Conservation (phyloP, 2,888 invertebrate genomes). For the Nomada ferruginata region DNA sequence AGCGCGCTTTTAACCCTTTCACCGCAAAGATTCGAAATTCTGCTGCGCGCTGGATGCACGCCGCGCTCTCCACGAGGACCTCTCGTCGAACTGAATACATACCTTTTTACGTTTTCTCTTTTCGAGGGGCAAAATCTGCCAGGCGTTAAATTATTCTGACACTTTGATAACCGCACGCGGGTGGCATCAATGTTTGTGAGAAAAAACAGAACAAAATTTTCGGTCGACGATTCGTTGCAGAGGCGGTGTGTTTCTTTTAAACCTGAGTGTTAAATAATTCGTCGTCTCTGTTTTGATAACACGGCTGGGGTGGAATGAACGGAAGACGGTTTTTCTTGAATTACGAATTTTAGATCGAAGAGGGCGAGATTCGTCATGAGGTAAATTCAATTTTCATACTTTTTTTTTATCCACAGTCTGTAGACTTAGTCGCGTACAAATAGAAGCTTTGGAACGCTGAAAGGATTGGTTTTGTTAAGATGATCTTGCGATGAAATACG, state of each 20-base stretch:
- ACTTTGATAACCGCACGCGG: background rate
- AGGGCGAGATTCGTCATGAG: background rate
- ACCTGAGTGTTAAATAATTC: background rate
- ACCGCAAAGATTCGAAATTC: slow-evolving; percentile 32
- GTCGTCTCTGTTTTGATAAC: background rate
- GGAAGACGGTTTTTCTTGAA: background rate
- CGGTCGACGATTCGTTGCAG: background rate
- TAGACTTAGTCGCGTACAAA: background rate
- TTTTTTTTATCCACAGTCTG: background rate
- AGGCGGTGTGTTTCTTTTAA: background rate
- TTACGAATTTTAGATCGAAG: too few relatives aligned
- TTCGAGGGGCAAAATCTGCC: background rate
- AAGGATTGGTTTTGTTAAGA: too few relatives aligned
- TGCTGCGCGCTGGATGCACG: background rate
- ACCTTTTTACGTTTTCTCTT: background rate
- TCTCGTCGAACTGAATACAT: background rate
- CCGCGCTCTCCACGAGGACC: background rate
- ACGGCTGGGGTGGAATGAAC: background rate
- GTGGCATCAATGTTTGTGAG: background rate
- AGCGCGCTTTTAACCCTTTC: slow-evolving; percentile 46
- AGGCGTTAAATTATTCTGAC: slow-evolving; percentile 17
- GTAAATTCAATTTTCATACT: background rate
- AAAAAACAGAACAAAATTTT: too few relatives aligned
- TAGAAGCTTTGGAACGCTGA: background rate
- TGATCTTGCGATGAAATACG: too few relatives aligned